These are phyloP conservation scores for Ditylenchus weischeri DNA, from an alignment of 2,888 invertebrate genomes.

Conservation along the genomic window DNA sequence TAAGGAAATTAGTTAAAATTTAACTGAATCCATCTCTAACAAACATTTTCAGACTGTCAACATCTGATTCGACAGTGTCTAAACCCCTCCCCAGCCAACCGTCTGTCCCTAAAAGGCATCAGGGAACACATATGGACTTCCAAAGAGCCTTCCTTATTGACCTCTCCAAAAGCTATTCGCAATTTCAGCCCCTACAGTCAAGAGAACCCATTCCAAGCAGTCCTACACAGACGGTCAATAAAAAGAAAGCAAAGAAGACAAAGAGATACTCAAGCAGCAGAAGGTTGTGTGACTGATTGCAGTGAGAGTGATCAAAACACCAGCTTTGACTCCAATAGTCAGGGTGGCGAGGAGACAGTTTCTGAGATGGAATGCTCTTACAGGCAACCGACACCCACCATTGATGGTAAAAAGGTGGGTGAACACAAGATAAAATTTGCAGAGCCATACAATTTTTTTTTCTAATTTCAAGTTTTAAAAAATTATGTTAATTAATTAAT, in stretches of 20 bases:
- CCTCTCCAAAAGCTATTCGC: neutral
- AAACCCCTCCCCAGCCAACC: constrained; percentile 29
- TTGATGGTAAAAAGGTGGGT: neutral
- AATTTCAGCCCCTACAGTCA: neutral
- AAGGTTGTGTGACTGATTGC: neutral
- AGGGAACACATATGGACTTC: constrained; percentile 14
- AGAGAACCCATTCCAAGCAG: neutral
- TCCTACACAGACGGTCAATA: constrained; percentile 2
- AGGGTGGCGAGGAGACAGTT: constrained; percentile 6
- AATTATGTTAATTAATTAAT: too few species aligned
- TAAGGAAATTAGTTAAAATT: constrained; percentile 12
- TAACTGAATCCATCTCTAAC: constrained; percentile 15
- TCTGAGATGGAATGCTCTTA: constrained; percentile 13
- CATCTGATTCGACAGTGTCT: constrained; percentile 31
- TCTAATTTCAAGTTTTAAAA: too few species aligned
- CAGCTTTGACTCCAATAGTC: neutral
- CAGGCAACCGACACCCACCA: neutral
- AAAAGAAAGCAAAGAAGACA: constrained; percentile 1
- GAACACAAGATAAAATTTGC: too few species aligned
- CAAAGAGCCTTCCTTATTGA: neutral
- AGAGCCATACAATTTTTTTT: too few species aligned
- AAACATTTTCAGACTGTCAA: constrained; percentile 31
- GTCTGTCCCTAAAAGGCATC: constrained; percentile 19
- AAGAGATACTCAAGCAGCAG: constrained; percentile 4
- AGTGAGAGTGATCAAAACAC: neutral